Percentiles rank a stretch among this genome's conserved stretches.
Conservation (phyloP, 2,888 invertebrate species). For the Eurytoma adleriae region DNA sequence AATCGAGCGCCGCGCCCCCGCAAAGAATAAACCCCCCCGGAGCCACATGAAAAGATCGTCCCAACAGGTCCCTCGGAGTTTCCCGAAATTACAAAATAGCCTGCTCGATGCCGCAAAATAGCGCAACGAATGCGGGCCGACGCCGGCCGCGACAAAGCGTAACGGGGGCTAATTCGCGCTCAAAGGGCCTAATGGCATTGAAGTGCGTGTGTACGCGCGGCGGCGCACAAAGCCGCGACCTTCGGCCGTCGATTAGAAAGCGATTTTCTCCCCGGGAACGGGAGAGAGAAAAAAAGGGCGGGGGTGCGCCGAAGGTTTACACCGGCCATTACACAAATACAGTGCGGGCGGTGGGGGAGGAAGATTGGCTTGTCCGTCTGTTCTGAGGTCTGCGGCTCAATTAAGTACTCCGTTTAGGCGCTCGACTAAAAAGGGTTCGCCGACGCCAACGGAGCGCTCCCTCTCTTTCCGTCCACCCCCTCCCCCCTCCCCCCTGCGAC, state of each 20-base stretch:
- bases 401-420: constrained; percentile 72
- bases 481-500: constrained; percentile 61
- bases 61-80: background rate
- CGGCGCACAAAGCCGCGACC: constrained; percentile 15
- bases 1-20: no score
- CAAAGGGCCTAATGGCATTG: constrained; percentile 20
- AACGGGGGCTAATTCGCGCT: constrained; percentile 43
- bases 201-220: constrained; percentile 10
- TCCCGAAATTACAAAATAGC: constrained; percentile 23
- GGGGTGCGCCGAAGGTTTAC: constrained; percentile 35
- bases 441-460: no score
- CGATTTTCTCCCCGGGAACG: constrained; percentile 52
- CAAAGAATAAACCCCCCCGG: background rate
- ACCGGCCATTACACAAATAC: constrained; percentile 44
- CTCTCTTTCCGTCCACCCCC: constrained; percentile 32
- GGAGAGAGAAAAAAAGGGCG: background rate
- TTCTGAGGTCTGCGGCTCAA: constrained; percentile 74
- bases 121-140: constrained; percentile 7
- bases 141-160: constrained; percentile 17
- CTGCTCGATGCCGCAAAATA: constrained; percentile 20
- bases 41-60: constrained; percentile 4
- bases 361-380: constrained; percentile 74
- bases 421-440: constrained; percentile 72
- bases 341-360: constrained; percentile 45
- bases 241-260: constrained; percentile 55